Base-by-base conservation (phyloP, 2,888 invertebrate species). In the Phragmatobia fuliginosa region DNA sequence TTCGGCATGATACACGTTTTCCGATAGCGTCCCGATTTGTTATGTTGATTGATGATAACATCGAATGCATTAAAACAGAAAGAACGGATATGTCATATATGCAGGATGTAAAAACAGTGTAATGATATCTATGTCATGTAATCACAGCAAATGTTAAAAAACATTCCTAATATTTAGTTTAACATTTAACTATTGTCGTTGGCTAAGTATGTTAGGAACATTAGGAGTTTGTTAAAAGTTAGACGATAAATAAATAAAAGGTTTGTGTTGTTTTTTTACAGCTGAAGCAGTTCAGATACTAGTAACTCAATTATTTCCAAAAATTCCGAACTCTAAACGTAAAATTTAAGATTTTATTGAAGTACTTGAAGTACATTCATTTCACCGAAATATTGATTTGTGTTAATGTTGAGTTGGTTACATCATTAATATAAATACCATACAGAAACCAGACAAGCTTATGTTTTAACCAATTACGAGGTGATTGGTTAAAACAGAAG, bases 31-130 rank as follows among this genome's bases (percentile, higher is more conserved):
- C 65, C 73, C 73, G 78, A 72, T 73, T 72, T 70, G 70, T 70
- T 65, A 73, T 71, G 69, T 71, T 82, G 82, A 82, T 82, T 79
- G 81, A 83, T 83, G 81, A 83, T 77, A 78, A 74, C 74, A 70
- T 62, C 74, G 64, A 71, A 70, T 72, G 68, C 82, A 80, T 81
- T 81, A 82, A 72, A 80, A 67, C 64, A 45, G 67, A 67, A 33
- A 6, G 45, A 32, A 49, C 45, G 45, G 11, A 14, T 32, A 16
- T 56, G 49, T 32, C 63, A 16, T 52, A n/a, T 28, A 41, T 33
- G 18, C 33, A 11, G 63, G 32, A 64, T 31, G 33, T 33, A 49
- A 49, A 64, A 11, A 32, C 49, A 52, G n/a, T 52, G 33, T 52
- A 52, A 49, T 8, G 63, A 49, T 62, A 62, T 33, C 63, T 33